Conservation (phyloP, 1,140 invertebrate genomes). For the Catajapyx aquilonaris region DNA sequence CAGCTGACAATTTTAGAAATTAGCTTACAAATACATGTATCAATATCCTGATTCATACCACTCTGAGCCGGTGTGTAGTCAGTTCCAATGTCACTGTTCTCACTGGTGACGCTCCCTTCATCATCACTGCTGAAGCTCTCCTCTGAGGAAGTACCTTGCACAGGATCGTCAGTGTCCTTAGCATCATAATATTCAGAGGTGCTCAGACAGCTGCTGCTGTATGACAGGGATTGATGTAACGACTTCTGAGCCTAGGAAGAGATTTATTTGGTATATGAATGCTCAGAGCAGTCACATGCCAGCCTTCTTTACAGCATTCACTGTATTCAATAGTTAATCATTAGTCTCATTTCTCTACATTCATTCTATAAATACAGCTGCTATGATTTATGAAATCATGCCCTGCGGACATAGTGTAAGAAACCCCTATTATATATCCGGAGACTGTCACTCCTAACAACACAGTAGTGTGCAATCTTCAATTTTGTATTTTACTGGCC, state of each 20-base stretch:
- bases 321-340: no score
- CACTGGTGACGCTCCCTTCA: constrained; percentile 39
- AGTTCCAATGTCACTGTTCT: constrained; percentile 36
- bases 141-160: constrained; percentile 36
- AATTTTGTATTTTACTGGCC: no score
- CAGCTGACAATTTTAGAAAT: constrained; percentile 7
- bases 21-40: neutral
- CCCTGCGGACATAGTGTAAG: no score
- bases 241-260: constrained; percentile 14
- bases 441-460: no score
- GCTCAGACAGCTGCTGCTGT: constrained; percentile 52
- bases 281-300: no score
- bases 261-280: neutral
- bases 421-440: no score
- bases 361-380: no score
- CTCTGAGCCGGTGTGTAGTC: constrained; percentile 21
- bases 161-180: constrained; percentile 21
- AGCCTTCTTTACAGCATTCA: no score
- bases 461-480: no score
- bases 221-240: constrained; percentile 39
- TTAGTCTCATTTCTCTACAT: no score
- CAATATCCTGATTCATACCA: constrained; percentile 9
- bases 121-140: constrained; percentile 37
- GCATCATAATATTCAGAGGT: constrained; percentile 71
- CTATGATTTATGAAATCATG: no score